phyloP scores from a whole-genome alignment of 2,888 invertebrate genomes.

The Dioctria linearis region DNA sequence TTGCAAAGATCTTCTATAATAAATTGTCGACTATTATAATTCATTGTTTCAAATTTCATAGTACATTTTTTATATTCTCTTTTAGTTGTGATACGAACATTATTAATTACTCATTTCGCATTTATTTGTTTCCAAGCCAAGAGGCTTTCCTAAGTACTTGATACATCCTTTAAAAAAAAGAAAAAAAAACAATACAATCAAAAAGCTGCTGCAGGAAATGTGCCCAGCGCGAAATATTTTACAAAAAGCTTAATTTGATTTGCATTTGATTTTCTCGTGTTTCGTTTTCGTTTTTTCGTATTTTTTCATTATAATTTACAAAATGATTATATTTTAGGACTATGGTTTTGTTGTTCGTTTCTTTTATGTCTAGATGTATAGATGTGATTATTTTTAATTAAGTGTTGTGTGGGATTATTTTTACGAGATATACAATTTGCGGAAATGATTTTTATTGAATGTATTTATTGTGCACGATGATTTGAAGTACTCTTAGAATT shows the following conservation, averaged over 20 bases:
- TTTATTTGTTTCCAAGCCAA: background rate
- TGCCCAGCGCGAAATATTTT: background rate
- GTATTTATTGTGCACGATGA: background rate
- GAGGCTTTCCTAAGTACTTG: background rate
- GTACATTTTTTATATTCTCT: background rate
- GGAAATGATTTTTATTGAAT: background rate
- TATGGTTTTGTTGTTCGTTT: background rate
- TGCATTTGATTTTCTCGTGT: slow-evolving; percentile 12
- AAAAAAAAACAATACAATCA: background rate
- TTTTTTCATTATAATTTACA: slow-evolving; percentile 26
- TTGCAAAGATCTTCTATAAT: slow-evolving; percentile 38
- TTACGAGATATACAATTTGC: background rate
- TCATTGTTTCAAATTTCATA: background rate
- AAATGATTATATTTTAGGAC: slow-evolving; percentile 18
- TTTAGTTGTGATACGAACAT: background rate
- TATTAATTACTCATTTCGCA: background rate
- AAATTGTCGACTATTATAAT: background rate
- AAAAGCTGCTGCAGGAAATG: background rate
- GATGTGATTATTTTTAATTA: background rate
- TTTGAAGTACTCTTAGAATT: background rate
- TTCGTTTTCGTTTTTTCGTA: background rate
- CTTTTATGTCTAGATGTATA: background rate
- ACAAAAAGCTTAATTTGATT: slow-evolving; percentile 1
- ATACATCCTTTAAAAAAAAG: slow-evolving; percentile 4
- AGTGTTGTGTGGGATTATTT: background rate